These are phyloP conservation scores for Caradrina clavipalpis DNA, from an alignment of 2,888 invertebrate genomes.

Conservation along the genomic window DNA sequence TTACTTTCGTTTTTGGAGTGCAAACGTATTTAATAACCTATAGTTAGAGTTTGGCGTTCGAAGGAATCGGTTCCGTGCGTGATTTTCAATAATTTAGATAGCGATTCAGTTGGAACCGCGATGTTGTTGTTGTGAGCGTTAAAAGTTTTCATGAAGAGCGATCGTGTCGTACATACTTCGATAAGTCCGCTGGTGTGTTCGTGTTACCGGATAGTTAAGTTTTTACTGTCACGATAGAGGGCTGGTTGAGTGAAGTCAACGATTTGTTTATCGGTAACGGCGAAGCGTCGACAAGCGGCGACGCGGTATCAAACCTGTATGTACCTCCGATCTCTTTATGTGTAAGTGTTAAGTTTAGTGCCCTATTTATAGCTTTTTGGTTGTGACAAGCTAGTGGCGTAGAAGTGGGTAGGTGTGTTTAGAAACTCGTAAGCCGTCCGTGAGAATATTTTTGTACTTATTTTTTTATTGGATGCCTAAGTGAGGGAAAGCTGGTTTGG, in stretches of 20 bases:
- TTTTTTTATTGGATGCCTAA: constrained; percentile 53
- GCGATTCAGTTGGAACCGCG: constrained; percentile 38
- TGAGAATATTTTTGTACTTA: constrained; percentile 60
- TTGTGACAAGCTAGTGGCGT: constrained; percentile 73
- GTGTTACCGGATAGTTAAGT: constrained; percentile 88
- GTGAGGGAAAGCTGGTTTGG: constrained; percentile 38
- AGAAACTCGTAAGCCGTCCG: constrained; percentile 64
- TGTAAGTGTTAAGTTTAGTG: constrained; percentile 87
- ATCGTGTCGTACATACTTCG: constrained; percentile 86
- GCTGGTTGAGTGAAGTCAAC: constrained; percentile 81
- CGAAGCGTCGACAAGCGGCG: constrained; percentile 86
- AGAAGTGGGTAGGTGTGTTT: constrained; percentile 49
- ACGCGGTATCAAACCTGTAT: constrained; percentile 84
- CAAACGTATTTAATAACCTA: constrained; percentile 66
- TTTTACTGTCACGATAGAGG: constrained; percentile 88
- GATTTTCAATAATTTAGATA: constrained; percentile 71
- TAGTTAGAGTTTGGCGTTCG: constrained; percentile 70
- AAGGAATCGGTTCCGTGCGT: constrained; percentile 73
- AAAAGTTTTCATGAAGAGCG: constrained; percentile 78
- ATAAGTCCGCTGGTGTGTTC: constrained; percentile 86
- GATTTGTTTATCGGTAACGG: constrained; percentile 86
- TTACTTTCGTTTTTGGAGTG: constrained; percentile 79
- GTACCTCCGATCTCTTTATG: constrained; percentile 84
- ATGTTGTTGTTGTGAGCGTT: constrained; percentile 70
- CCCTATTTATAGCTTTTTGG: constrained; percentile 85